phyloP scores from a whole-genome alignment of 1,140 invertebrate species.

The Bombus pyrosoma region DNA sequence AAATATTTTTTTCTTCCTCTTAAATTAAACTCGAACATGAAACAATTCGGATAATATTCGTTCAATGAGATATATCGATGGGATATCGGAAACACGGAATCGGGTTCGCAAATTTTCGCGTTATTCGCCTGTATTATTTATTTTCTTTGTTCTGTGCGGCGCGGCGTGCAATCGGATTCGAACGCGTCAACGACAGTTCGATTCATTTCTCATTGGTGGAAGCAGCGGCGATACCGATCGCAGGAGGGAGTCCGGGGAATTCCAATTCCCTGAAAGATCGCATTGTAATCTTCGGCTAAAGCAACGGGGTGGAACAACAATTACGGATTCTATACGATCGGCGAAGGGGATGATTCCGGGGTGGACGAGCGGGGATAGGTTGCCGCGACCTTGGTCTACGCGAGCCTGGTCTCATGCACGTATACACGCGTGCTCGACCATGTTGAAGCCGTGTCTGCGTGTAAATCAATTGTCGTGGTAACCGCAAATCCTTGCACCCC shows the following conservation, averaged over 20 bases:
- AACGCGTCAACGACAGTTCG: slow-evolving; percentile 61
- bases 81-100: slow-evolving; percentile 12
- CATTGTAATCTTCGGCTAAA: slow-evolving; percentile 73
- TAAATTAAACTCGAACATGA: background rate
- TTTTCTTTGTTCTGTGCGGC: slow-evolving; percentile 42
- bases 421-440: slow-evolving; percentile 11
- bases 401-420: background rate
- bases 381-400: slow-evolving; percentile 19
- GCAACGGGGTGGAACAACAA: slow-evolving; percentile 72
- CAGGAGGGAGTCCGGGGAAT: slow-evolving; percentile 47
- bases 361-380: slow-evolving; percentile 47
- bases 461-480: slow-evolving; percentile 78
- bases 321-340: slow-evolving; percentile 72
- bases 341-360: slow-evolving; percentile 61
- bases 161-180: slow-evolving; percentile 63
- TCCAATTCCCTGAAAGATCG: slow-evolving; percentile 73
- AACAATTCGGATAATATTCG: background rate
- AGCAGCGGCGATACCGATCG: slow-evolving; percentile 23
- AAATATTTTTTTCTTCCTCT: background rate
- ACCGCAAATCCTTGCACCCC: slow-evolving; percentile 75
- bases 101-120: background rate
- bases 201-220: slow-evolving; percentile 68
- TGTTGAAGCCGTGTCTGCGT: slow-evolving; percentile 58
- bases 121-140: slow-evolving; percentile 67
- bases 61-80: background rate